phyloP scores from a whole-genome alignment of 2,113 vertebrate species.

The Procavia capensis region DNA sequence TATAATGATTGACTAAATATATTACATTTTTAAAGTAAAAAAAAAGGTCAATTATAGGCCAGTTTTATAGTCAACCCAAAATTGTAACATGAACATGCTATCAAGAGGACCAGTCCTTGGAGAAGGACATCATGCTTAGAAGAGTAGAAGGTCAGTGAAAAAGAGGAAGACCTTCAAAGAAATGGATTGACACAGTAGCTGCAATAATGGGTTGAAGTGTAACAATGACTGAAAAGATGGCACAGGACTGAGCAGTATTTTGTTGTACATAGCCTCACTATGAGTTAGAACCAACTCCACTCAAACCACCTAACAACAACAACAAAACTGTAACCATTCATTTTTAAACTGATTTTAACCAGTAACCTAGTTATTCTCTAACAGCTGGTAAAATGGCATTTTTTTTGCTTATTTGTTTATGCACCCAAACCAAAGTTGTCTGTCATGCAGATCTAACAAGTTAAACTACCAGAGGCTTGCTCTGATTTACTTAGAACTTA shows the following conservation, averaged over 20 bases:
- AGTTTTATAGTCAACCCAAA: neutral
- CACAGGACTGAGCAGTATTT: no score
- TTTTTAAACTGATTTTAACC: neutral
- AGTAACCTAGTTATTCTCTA: neutral
- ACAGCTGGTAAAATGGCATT: neutral
- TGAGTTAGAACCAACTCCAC: no score
- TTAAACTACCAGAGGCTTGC: neutral
- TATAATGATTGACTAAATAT: neutral
- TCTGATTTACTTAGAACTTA: constrained; percentile 16
- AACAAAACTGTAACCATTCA: neutral
- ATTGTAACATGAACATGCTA: neutral
- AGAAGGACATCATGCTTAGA: no score
- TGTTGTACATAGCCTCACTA: no score
- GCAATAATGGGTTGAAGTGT: no score
- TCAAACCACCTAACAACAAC: no score
- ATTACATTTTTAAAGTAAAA: neutral
- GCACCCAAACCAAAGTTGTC: neutral
- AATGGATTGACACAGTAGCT: no score
- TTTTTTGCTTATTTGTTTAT: constrained; percentile 24
- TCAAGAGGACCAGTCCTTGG: no score
- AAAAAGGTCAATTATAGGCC: neutral
- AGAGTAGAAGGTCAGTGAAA: no score
- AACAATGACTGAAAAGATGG: no score
- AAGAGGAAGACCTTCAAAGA: no score
- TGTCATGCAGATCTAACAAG: neutral